Evolutionary conservation across 2,113 vertebrate genomes (phyloP).

Genomic region (Bucco capensis): DNA sequence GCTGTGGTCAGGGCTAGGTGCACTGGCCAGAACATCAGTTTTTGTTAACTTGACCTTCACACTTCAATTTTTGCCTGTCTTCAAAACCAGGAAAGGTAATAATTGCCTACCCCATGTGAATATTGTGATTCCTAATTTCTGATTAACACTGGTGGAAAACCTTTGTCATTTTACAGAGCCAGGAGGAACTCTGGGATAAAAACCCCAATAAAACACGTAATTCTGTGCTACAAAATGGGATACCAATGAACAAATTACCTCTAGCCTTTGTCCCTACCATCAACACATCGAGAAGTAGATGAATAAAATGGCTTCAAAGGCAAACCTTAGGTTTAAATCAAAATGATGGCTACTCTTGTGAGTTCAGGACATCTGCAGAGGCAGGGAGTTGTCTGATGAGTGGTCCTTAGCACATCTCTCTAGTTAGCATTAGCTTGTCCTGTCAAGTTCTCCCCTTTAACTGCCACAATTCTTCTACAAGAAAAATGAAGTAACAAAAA

Average conservation of each 20-base stretch:
- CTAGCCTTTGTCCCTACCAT: background rate
- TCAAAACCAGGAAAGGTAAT: background rate
- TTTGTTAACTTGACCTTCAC: slow-evolving; percentile 1
- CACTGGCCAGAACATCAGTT: background rate
- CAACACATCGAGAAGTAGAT: background rate
- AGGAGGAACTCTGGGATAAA: background rate
- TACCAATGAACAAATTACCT: background rate
- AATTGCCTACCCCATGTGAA: background rate
- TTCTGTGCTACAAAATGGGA: background rate
- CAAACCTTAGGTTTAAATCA: background rate
- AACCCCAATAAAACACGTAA: too few species aligned
- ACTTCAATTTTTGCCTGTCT: slow-evolving; percentile 6
- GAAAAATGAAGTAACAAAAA: background rate
- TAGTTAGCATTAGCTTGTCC: background rate
- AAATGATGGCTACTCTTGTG: background rate
- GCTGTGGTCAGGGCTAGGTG: background rate
- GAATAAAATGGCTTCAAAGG: background rate
- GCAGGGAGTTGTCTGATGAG: background rate
- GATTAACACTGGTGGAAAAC: background rate
- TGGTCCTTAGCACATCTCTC: background rate
- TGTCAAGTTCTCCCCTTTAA: background rate
- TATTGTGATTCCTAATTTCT: slow-evolving; percentile 1
- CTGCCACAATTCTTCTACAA: background rate
- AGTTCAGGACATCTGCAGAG: background rate
- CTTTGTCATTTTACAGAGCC: background rate